Conservation (phyloP, 2,888 invertebrate species). For the Fabriciana adippe region DNA sequence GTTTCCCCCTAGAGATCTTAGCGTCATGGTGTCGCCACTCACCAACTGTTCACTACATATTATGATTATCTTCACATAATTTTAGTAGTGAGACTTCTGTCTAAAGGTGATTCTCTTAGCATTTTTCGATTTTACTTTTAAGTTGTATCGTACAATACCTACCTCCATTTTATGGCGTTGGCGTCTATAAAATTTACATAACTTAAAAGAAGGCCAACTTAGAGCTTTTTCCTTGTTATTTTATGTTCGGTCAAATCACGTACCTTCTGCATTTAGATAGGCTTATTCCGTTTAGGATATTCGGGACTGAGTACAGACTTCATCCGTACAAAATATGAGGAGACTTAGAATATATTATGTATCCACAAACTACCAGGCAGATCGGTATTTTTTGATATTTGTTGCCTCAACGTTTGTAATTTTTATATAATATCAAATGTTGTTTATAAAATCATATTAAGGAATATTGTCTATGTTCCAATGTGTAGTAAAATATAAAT, state of each 20-base stretch:
- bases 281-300: conserved; percentile 30
- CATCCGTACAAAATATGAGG: conserved; percentile 21
- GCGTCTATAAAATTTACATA: conserved; percentile 25
- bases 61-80: not conserved
- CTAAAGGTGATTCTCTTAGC: not conserved
- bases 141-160: conserved; percentile 3
- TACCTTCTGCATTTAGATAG: conserved; percentile 34
- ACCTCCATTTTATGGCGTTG: conserved; percentile 4
- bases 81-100: not conserved
- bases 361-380: not conserved
- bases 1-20: no score
- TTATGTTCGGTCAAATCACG: conserved; percentile 27
- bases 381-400: not conserved
- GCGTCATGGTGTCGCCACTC: no score
- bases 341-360: conserved; percentile 22
- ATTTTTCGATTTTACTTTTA: conserved; percentile 11
- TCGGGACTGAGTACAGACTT: conserved; percentile 16
- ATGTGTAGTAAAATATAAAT: conserved; percentile 4
- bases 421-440: not conserved
- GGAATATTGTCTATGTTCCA: not conserved
- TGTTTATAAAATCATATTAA: not conserved
- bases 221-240: conserved; percentile 20
- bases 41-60: no score
- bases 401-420: not conserved
- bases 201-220: conserved; percentile 17